Percentiles rank a stretch among this genome's conserved stretches.
phyloP scores from a whole-genome alignment of 2,888 invertebrate species.

The Temnothorax unifasciatus region DNA sequence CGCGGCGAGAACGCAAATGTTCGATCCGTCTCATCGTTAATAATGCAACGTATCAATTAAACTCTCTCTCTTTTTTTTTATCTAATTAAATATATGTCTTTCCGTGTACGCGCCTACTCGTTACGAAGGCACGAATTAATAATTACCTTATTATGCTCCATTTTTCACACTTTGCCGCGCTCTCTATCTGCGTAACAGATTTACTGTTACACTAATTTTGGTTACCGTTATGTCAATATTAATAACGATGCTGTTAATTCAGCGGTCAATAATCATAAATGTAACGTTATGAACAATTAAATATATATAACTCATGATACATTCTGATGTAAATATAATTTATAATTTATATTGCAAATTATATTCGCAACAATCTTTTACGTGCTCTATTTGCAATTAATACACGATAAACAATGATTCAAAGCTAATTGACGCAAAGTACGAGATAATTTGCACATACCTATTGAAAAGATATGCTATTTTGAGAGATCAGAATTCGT shows the following conservation, averaged over 20 bases:
- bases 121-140: neutral
- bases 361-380: neutral
- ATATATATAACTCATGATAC: neutral
- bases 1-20: slow-evolving; percentile 57
- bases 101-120: neutral
- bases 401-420: neutral
- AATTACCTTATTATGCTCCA: neutral
- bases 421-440: neutral
- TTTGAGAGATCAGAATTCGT: neutral
- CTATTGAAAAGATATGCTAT: neutral
- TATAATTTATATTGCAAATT: neutral
- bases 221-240: neutral
- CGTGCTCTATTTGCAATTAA: neutral
- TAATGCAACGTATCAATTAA: slow-evolving; percentile 2
- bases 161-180: neutral
- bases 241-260: neutral
- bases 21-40: slow-evolving; percentile 44
- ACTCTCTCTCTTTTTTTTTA: neutral
- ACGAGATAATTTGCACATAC: neutral
- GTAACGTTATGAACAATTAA: neutral
- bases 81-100: neutral
- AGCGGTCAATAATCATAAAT: neutral
- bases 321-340: neutral
- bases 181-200: neutral
- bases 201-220: slow-evolving; percentile 6